These are phyloP conservation scores for Etheostoma perlongum DNA, from an alignment of 2,797 vertebrate species.

Conservation along the genomic window DNA sequence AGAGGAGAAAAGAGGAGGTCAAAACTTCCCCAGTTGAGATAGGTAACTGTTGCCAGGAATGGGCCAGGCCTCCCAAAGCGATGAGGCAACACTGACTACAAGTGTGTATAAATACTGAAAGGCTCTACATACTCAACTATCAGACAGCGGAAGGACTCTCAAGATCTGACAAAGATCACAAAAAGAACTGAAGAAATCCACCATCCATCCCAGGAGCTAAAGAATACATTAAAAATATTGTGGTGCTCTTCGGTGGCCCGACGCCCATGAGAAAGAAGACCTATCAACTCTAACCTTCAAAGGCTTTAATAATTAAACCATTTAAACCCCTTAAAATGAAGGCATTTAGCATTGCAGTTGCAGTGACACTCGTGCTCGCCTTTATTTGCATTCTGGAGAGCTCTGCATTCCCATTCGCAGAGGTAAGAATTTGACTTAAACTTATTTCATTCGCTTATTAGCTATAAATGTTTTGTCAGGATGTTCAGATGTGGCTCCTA, in stretches of 20 bases:
- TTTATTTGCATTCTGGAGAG: constrained; percentile 78
- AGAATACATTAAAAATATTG: constrained; percentile 56
- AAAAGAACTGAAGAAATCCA: constrained; percentile 56
- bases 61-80: constrained; percentile 53
- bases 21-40: constrained; percentile 72
- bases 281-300: constrained; percentile 56
- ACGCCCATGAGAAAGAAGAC: constrained; percentile 69
- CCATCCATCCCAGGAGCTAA: constrained; percentile 57
- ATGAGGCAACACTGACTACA: constrained; percentile 72
- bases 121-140: constrained; percentile 22
- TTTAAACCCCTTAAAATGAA: constrained; percentile 78
- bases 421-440: constrained; percentile 75
- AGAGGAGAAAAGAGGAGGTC: constrained; percentile 55
- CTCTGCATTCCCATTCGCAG: constrained; percentile 72
- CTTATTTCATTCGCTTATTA: constrained; percentile 54
- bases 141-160: constrained; percentile 40
- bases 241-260: constrained; percentile 46
- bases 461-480: constrained; percentile 60
- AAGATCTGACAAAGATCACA: constrained; percentile 56
- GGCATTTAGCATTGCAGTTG: constrained; percentile 80
- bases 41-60: constrained; percentile 77
- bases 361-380: constrained; percentile 81
- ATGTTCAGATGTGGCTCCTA: constrained; percentile 51
- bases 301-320: constrained; percentile 52
- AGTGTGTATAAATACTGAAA: constrained; percentile 75